phyloP scores from a whole-genome alignment of 2,888 invertebrate species.

The Dryomyza anilis region DNA sequence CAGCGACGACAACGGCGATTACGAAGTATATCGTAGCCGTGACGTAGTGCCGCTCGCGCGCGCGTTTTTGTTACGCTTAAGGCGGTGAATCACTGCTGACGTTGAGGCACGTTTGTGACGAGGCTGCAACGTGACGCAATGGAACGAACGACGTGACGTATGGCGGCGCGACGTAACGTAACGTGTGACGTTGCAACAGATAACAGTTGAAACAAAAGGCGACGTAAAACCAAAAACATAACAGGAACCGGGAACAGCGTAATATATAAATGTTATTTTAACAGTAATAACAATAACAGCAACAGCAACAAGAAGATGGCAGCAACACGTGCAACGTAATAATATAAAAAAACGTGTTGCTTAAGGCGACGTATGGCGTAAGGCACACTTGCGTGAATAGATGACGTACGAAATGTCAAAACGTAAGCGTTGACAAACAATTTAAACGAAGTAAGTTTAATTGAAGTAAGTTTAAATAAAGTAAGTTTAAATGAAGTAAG shows the following conservation, averaged over 20 bases:
- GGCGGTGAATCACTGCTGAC: slow-evolving; percentile 42
- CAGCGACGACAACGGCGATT: background rate
- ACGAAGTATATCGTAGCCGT: no score
- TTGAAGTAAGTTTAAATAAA: no score
- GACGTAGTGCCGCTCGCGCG: no score
- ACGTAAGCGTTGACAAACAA: background rate
- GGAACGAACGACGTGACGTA: slow-evolving; percentile 26
- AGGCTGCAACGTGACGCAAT: slow-evolving; percentile 21
- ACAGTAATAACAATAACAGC: slow-evolving; percentile 8
- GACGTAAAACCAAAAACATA: background rate
- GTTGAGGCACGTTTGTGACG: slow-evolving; percentile 55
- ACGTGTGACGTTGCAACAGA: slow-evolving; percentile 23
- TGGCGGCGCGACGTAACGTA: slow-evolving; percentile 23
- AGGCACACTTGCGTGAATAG: slow-evolving; percentile 25
- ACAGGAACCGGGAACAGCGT: slow-evolving; percentile 25
- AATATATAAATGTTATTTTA: background rate
- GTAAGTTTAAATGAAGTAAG: no score
- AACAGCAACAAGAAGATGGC: slow-evolving; percentile 2
- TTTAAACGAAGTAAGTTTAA: no score
- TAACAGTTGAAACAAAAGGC: slow-evolving; percentile 1
- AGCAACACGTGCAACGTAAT: slow-evolving; percentile 7
- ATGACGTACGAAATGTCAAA: background rate
- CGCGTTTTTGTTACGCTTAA: no score
- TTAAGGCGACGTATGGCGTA: slow-evolving; percentile 22
- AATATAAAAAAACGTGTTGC: slow-evolving; percentile 20